phyloP scores from a whole-genome alignment of 2,797 vertebrate species.

The Cyclopterus lumpus region DNA sequence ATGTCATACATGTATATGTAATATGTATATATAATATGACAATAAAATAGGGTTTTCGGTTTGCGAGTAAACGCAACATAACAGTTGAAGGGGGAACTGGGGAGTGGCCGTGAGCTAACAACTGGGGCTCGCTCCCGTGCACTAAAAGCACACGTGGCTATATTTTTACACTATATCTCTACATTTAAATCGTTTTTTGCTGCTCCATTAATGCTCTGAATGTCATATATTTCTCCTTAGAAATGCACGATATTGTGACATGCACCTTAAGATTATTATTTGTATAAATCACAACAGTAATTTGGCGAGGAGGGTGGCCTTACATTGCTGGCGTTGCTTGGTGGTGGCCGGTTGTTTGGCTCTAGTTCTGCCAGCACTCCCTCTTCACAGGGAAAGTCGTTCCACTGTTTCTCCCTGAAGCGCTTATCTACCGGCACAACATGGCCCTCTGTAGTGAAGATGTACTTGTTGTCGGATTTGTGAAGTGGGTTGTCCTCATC shows the following conservation, averaged over 20 bases:
- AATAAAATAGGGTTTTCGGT: too few species aligned
- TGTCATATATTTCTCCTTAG: not conserved
- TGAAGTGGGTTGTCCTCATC: slow-evolving; percentile 98
- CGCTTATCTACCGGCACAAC: slow-evolving; percentile 91
- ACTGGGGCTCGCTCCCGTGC: not conserved
- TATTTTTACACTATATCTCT: not conserved
- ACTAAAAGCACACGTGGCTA: not conserved
- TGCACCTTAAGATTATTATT: not conserved
- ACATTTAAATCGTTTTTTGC: not conserved
- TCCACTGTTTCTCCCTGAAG: slow-evolving; percentile 92
- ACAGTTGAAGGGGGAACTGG: too few species aligned
- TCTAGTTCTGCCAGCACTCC: slow-evolving; percentile 56
- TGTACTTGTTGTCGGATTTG: slow-evolving; percentile 92
- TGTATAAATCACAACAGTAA: not conserved
- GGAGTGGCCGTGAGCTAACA: too few species aligned
- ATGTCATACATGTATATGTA: too few species aligned
- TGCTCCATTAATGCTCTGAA: not conserved
- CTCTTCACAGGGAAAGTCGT: slow-evolving; percentile 83
- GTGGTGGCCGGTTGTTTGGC: slow-evolving; percentile 49
- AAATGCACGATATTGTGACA: not conserved
- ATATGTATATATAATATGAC: too few species aligned
- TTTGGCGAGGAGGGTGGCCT: slow-evolving; percentile 19
- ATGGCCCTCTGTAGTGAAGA: slow-evolving; percentile 99
- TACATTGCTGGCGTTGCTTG: slow-evolving; percentile 88
- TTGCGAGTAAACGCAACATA: too few species aligned